Conservation (phyloP, 2,797 vertebrate species). For the Argya squamiceps region DNA sequence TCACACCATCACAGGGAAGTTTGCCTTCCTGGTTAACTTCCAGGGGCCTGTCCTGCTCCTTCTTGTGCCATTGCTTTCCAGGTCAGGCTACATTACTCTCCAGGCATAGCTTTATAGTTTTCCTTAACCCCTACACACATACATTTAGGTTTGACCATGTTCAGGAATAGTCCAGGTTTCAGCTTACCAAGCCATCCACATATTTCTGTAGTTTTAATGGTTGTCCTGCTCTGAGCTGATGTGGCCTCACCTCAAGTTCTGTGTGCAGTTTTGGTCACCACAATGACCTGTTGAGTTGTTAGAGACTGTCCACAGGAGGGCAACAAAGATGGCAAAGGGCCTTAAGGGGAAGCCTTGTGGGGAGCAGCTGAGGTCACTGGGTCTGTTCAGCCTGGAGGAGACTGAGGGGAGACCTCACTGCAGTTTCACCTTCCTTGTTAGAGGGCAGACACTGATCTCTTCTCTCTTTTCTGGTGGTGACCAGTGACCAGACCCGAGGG, state of each 20-base stretch:
- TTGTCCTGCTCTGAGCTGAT: neutral
- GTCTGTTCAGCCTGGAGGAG: neutral
- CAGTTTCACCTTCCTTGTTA: fast-evolving
- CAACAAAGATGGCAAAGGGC: fast-evolving
- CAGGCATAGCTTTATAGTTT: neutral
- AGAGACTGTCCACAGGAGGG: neutral
- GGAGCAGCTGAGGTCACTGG: neutral
- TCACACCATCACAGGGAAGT: neutral
- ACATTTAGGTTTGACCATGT: neutral
- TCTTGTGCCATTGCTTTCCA: neutral
- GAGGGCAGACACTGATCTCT: fast-evolving
- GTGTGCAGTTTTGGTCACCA: neutral
- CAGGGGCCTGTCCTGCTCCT: neutral
- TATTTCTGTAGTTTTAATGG: neutral
- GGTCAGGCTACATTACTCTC: neutral
- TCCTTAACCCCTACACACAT: neutral
- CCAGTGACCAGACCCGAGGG: fast-evolving
- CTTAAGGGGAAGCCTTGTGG: fast-evolving
- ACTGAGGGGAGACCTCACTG: neutral
- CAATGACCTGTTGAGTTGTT: neutral
- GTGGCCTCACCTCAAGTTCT: neutral
- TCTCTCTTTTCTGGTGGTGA: neutral
- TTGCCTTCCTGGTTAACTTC: neutral
- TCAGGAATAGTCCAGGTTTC: neutral
- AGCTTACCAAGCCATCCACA: neutral